Evolutionary conservation across 2,113 vertebrate species (phyloP), one percentile per base, ranked within the genome.

Genomic region (Callaeas wilsoni): DNA sequence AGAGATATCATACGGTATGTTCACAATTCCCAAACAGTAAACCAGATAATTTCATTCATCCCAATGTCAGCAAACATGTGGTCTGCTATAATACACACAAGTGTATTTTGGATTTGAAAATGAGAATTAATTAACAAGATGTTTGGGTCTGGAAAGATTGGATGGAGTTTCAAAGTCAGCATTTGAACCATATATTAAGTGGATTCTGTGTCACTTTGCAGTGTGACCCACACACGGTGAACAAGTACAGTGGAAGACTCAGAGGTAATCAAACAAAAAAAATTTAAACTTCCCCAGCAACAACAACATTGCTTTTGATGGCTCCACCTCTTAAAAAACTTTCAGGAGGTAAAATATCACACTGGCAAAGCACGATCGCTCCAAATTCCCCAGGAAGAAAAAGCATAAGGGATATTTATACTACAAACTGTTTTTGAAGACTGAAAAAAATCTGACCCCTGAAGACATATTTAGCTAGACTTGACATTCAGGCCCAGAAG

Each of bases 401-500:
- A 71, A 56, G 5, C 3, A 1, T 27, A 15, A 62, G 14, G 6
- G n/a, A 69, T 68, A 22, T 33, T 70, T 39, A 53, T 67, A 41
- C 11, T 59, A 25, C 33, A 46, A 35, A 6, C 20, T 41, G 18
- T 9, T 73, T 95, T 47, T 90, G 46, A 88, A 88, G 63, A 27
- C 57, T 12, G 60, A 92, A 92, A 93, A 46, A 82, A 27, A 82
- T 85, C 53, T 82, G 74, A 91, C 53, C 84, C 74, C 62, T 73
- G 64, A 65, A 69, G 70, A 84, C 13, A 0, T 69, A 57, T 73
- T 92, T 91, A 95, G 87, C 49, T 52, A 64, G 89, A 64, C 69
- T 82, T 96, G 91, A 76, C 89, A 92, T 95, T 95, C 93, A 96
- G 89, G 75, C 19, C 83, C 71, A 84, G 92, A 74, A 89, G 70